These are phyloP conservation scores for Silurus meridionalis DNA, from an alignment of 2,113 vertebrate genomes.

Conservation along the genomic window DNA sequence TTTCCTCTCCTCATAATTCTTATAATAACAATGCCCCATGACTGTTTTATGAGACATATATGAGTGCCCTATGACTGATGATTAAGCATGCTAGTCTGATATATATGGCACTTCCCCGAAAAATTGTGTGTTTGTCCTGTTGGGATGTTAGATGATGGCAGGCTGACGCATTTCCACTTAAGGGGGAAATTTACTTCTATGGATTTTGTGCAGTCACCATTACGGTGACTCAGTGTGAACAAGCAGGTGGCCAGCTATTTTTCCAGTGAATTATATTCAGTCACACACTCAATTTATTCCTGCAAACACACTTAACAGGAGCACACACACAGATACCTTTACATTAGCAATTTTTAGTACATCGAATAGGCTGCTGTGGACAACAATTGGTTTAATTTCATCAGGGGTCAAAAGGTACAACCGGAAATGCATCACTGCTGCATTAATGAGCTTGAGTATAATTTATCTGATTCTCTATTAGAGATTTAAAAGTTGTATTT, in stretches of 20 bases:
- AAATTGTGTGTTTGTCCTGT: slow-evolving; percentile 54
- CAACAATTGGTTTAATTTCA: background rate
- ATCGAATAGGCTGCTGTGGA: slow-evolving; percentile 16
- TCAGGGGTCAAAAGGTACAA: background rate
- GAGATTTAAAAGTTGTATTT: background rate
- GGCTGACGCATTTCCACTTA: slow-evolving; percentile 62
- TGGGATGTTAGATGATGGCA: slow-evolving; percentile 56
- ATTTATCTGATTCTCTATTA: background rate
- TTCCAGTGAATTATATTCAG: slow-evolving; percentile 74
- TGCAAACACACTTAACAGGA: slow-evolving; percentile 70
- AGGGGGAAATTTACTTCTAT: slow-evolving; percentile 72
- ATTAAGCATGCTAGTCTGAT: background rate
- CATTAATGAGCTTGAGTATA: background rate
- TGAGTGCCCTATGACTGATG: background rate
- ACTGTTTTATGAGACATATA: background rate
- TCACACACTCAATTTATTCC: slow-evolving; percentile 76
- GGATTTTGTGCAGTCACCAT: slow-evolving; percentile 71
- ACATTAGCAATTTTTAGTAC: slow-evolving; percentile 1
- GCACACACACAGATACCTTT: background rate
- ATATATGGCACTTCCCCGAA: background rate
- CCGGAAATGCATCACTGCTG: background rate
- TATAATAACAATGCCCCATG: background rate
- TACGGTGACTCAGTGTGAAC: slow-evolving; percentile 74
- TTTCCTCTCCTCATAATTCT: background rate
- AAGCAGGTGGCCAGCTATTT: slow-evolving; percentile 67